phyloP scores from a whole-genome alignment of 2,888 invertebrate genomes.

The Chymomyza procnemis region DNA sequence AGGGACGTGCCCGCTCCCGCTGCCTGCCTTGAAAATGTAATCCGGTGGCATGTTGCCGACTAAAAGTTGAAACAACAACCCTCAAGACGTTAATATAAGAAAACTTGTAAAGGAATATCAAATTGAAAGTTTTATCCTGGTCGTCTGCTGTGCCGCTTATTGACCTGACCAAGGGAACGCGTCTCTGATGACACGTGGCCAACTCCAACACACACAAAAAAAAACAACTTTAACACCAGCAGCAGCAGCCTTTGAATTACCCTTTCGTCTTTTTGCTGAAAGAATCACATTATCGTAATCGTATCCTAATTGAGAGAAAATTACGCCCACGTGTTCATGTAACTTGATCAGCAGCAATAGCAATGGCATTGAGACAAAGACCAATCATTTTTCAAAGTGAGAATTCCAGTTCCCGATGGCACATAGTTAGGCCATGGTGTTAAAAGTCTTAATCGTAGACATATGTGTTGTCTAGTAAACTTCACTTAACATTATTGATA shows the following conservation, averaged over 20 bases:
- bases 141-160: neutral
- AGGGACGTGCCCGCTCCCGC: constrained; percentile 7
- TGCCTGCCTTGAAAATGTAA: constrained; percentile 48
- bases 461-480: neutral
- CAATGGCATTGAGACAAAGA: constrained; percentile 53
- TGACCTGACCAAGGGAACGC: constrained; percentile 38
- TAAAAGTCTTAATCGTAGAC: neutral
- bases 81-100: constrained; percentile 53
- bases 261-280: constrained; percentile 67
- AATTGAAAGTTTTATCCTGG: constrained; percentile 57
- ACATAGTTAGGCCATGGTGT: neutral
- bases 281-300: constrained; percentile 75
- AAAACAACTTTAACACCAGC: constrained; percentile 18
- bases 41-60: constrained; percentile 37
- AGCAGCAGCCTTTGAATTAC: constrained; percentile 74
- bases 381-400: constrained; percentile 13
- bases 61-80: constrained; percentile 52
- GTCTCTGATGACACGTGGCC: constrained; percentile 60
- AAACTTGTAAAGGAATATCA: constrained; percentile 43
- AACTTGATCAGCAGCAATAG: constrained; percentile 74
- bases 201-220: constrained; percentile 16
- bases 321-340: constrained; percentile 78
- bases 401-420: neutral
- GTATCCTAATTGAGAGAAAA: constrained; percentile 79
- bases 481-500: no score